phyloP scores from a whole-genome alignment of 2,797 vertebrate species.

The Amphiprion clarkii region DNA sequence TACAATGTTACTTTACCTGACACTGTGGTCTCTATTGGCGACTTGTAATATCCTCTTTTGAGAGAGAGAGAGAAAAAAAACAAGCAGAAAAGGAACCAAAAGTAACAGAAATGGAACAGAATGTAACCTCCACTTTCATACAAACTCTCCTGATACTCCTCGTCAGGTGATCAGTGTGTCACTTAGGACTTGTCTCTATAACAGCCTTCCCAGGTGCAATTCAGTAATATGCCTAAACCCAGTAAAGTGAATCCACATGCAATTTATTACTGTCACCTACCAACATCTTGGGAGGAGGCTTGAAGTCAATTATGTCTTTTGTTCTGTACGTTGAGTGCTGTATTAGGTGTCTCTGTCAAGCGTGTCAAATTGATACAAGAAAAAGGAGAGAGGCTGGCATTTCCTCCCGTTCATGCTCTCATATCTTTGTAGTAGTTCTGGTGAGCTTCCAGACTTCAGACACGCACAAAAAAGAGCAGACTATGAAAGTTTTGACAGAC shows the following conservation, averaged over 20 bases:
- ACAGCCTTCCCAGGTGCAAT: conserved; percentile 73
- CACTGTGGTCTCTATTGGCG: conserved; percentile 44
- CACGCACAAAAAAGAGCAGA: conserved; percentile 22
- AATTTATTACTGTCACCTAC: conserved; percentile 77
- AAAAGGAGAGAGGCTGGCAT: conserved; percentile 26
- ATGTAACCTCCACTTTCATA: conserved; percentile 50
- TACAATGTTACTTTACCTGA: conserved; percentile 32
- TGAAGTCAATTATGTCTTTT: conserved; percentile 71
- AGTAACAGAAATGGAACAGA: conserved; percentile 16
- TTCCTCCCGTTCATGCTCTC: conserved; percentile 25
- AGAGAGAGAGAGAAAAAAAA: not conserved
- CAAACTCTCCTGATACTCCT: conserved; percentile 63
- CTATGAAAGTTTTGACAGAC: conserved; percentile 56
- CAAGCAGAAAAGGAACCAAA: not conserved
- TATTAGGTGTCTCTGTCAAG: conserved; percentile 72
- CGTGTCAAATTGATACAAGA: conserved; percentile 60
- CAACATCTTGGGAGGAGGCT: conserved; percentile 65
- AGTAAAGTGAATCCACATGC: conserved; percentile 70
- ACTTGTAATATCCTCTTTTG: conserved; percentile 18
- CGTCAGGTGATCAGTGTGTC: conserved; percentile 70
- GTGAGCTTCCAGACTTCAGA: conserved; percentile 27
- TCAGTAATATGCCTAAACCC: conserved; percentile 62
- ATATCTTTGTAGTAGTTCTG: conserved; percentile 19
- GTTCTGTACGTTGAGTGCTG: conserved; percentile 70
- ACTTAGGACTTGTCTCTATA: conserved; percentile 56